A percentile compares a stretch with the other conserved stretches of the same genome.
Evolutionary conservation across 2,797 vertebrate genomes (phyloP).

Genomic region (Chelon labrosus): DNA sequence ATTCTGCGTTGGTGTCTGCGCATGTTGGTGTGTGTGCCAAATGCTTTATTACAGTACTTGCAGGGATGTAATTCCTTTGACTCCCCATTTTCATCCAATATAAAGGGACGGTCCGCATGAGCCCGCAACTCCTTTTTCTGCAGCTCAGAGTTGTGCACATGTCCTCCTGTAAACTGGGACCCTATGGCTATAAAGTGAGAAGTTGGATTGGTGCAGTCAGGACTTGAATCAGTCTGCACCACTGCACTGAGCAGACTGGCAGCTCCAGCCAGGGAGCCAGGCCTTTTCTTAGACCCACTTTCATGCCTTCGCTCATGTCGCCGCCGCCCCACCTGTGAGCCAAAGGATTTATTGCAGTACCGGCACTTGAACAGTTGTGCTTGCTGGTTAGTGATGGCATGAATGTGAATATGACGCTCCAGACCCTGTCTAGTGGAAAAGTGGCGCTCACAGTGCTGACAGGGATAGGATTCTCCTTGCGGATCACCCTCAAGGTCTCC

Average conservation of each 20-base stretch:
- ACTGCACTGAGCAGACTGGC: constrained; percentile 69
- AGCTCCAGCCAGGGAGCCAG: constrained; percentile 78
- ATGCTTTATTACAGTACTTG: constrained; percentile 98
- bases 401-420: constrained; percentile 96
- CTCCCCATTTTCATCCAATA: constrained; percentile 92
- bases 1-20: constrained; percentile 96
- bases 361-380: constrained; percentile 94
- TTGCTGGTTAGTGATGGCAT: constrained; percentile 86
- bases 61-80: constrained; percentile 94
- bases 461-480: constrained; percentile 88
- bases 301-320: constrained; percentile 96
- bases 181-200: constrained; percentile 74
- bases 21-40: constrained; percentile 99
- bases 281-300: constrained; percentile 89
- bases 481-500: constrained; percentile 88
- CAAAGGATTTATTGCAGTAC: constrained; percentile 96
- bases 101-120: constrained; percentile 73
- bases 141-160: constrained; percentile 78
- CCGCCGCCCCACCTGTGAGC: constrained; percentile 95
- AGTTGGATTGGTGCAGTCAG: constrained; percentile 79
- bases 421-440: constrained; percentile 97
- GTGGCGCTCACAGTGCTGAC: constrained; percentile 94
- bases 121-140: constrained; percentile 72
- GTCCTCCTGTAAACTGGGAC: constrained; percentile 72
- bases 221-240: constrained; percentile 79